Base-by-base conservation (phyloP, 2,888 invertebrate species). In the Sialis lutaria region DNA sequence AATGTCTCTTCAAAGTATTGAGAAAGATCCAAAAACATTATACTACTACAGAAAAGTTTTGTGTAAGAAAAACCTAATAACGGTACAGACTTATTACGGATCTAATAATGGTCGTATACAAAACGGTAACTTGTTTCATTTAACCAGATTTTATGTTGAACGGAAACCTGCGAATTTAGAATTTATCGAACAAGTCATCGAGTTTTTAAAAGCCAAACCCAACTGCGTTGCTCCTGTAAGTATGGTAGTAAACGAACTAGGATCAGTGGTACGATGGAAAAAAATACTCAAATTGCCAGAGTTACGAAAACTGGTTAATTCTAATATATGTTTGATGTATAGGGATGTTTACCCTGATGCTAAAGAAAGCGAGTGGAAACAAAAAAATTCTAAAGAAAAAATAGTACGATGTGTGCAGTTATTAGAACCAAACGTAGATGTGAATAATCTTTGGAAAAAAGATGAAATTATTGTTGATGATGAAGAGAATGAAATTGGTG, bases 41-140 rank as follows among this genome's bases (percentile, higher is more conserved):
- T 77, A 74, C 60, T 79, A 80, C 57, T 68, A 73, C 51, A 67
- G 81, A 44, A 81, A 80, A 58, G 65, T 68, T 49, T 60, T 86
- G n/a, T 51, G 72, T 1, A 62, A 68, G 6, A 63, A 73, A 44
- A 69, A 74, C 35, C 60, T 85, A 6, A 67, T 84, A 35, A 69
- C 67, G 0, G 75, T 77, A 53, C 84, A 85, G 63, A 55, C 62
- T 30, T 74, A 73, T 57, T 41, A 42, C 13, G 68, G 67, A 53
- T 62, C 66, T 39, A 63, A 68, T 37, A 61, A 60, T 43, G 58
- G 56, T 50, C 22, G 22, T 4, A 22, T 22, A 22, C 62, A 64
- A 43, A 62, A 61, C 34, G 69, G 70, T 0, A 68, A 68, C 48
- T 58, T 81, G 41, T 56, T 81, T n/a, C 78, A 77, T 54, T 58